These are phyloP conservation scores for Ladona fulva DNA, from an alignment of 1,140 invertebrate species.

Conservation along the genomic window DNA sequence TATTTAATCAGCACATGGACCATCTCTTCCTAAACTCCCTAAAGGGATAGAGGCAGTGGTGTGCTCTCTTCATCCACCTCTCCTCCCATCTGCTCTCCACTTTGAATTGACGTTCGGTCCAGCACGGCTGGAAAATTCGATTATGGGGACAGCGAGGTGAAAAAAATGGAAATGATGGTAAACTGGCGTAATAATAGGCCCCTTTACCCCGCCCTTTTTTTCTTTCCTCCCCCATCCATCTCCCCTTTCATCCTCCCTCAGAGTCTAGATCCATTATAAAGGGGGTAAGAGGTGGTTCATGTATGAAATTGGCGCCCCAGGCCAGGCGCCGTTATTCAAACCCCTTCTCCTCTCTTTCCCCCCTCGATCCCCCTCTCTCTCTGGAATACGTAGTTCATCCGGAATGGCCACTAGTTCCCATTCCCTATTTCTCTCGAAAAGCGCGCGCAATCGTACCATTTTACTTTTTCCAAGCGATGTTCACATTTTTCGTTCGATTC, in stretches of 20 bases:
- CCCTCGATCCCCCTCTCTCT: neutral
- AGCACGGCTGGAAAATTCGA: neutral
- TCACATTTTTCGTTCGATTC: too few relatives aligned
- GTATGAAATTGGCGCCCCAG: neutral
- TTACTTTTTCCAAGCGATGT: too few relatives aligned
- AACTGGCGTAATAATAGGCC: neutral
- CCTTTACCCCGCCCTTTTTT: neutral
- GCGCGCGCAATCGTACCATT: too few relatives aligned
- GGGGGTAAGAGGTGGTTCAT: neutral
- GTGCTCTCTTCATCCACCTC: neutral
- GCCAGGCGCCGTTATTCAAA: neutral
- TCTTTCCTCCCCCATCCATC: neutral
- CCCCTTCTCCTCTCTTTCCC: neutral
- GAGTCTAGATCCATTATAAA: neutral
- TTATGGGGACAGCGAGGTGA: neutral
- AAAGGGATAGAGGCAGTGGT: too few relatives aligned
- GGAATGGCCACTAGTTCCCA: too few relatives aligned
- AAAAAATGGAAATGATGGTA: conserved; percentile 5
- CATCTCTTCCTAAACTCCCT: neutral
- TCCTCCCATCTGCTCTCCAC: neutral
- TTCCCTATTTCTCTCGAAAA: too few relatives aligned
- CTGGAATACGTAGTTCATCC: too few relatives aligned
- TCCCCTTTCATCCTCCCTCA: neutral
- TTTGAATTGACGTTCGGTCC: neutral
- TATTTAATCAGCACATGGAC: too few relatives aligned